phyloP scores from a whole-genome alignment of 2,113 vertebrate genomes.

The Diglossa brunneiventris region DNA sequence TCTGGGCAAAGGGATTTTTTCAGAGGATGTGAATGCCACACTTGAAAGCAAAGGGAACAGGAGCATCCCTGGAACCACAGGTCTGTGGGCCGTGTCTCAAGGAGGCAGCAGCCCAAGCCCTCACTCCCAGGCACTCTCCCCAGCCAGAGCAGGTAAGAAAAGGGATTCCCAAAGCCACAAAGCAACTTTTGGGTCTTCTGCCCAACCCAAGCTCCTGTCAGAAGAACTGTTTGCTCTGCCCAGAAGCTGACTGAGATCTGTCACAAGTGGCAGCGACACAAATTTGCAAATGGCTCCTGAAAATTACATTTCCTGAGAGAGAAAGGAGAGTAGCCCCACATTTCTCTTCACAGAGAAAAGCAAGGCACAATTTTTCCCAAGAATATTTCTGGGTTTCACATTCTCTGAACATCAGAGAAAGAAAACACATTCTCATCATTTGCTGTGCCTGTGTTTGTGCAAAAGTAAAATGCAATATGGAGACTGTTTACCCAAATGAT shows the following conservation, averaged over 20 bases:
- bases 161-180: not conserved
- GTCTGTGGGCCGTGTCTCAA: accelerated
- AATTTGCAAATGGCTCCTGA: not conserved
- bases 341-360: too few relatives aligned
- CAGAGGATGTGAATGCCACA: too few relatives aligned
- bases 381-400: too few relatives aligned
- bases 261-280: not conserved
- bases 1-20: too few relatives aligned
- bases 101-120: not conserved
- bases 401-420: too few relatives aligned
- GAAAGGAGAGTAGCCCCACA: not conserved
- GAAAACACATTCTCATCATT: too few relatives aligned
- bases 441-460: too few relatives aligned
- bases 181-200: not conserved
- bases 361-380: too few relatives aligned
- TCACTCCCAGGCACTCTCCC: accelerated
- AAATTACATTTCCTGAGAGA: not conserved
- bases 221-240: not conserved
- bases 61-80: not conserved
- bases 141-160: not conserved
- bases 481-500: too few relatives aligned
- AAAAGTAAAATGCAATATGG: too few relatives aligned
- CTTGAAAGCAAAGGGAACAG: not conserved
- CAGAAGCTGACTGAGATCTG: not conserved
- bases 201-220: not conserved